phyloP scores from a whole-genome alignment of 2,888 invertebrate genomes.

The Monochamus alternatus region DNA sequence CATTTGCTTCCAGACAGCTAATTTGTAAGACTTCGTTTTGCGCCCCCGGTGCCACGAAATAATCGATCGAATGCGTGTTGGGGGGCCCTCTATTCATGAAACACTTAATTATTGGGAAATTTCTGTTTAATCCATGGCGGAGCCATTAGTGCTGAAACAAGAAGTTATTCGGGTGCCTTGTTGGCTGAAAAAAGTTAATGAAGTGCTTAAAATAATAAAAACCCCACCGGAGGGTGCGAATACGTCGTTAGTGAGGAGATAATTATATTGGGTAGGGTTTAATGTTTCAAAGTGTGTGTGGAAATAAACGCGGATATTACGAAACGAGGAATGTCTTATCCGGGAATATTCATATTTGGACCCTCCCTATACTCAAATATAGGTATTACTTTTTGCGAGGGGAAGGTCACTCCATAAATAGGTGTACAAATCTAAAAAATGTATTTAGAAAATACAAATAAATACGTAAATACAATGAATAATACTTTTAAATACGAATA shows the following conservation, averaged over 20 bases:
- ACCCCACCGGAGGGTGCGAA: background rate
- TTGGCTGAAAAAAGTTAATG: constrained; percentile 14
- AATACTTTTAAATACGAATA: too few relatives aligned
- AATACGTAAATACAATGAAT: too few relatives aligned
- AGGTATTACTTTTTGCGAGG: too few relatives aligned
- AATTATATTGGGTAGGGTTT: background rate
- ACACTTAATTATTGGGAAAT: constrained; percentile 20
- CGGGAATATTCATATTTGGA: too few relatives aligned
- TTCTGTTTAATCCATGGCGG: constrained; percentile 21
- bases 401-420: too few relatives aligned
- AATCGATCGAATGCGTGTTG: constrained; percentile 21
- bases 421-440: too few relatives aligned
- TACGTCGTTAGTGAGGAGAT: background rate
- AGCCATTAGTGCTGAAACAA: constrained; percentile 20
- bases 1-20: constrained; percentile 32
- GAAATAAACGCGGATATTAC: too few relatives aligned
- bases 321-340: too few relatives aligned
- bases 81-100: constrained; percentile 8
- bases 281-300: too few relatives aligned
- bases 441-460: too few relatives aligned
- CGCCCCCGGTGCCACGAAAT: constrained; percentile 19
- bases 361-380: too few relatives aligned
- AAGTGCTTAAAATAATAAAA: constrained; percentile 8
- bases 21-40: constrained; percentile 28
- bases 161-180: constrained; percentile 20